Evolutionary conservation across 2,113 vertebrate species (phyloP), one percentile per base, ranked within the genome.

Genomic region (Crotalus viridis): DNA sequence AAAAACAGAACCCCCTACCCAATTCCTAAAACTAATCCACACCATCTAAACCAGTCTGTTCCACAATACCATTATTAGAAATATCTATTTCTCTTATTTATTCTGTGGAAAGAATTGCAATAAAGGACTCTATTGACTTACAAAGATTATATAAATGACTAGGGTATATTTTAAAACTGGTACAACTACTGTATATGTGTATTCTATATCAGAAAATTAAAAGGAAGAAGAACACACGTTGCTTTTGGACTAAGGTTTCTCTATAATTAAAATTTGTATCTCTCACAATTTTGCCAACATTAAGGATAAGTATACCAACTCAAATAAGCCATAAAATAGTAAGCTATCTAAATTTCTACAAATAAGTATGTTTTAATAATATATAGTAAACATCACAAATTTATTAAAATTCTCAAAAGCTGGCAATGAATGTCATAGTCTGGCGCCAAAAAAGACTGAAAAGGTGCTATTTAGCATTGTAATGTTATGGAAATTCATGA

Each of bases 141-240:
- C 15, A 48, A 13, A 95, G 93, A 94, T 87, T 93, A 59, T 91
- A 95, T 92, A 93, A 54, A n/a, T 5, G 90, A 46, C 10, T 85
- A 93, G 21, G 88, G 90, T 92, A 94, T n/a, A n/a, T 69, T 1
- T 69, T n/a, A n/a, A 28, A 28, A 61, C 8, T 61, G 9, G 57
- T 64, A 13, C 26, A 64, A 10, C 10, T 64, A n/a, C 28, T n/a
- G 24, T 64, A 64, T 64, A 3, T 64, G 9, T 64, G 10, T 28
- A 28, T 64, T 64, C 59, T 64, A 64, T 28, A 28, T 64, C 59
- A 64, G 3, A 64, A 3, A 28, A 28, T 64, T 28, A 61, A 9
- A 61, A 10, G 10, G 1, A 64, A 28, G 52, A 13, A 55, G 26
- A 64, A 28, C 26, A 64, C 10, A 64, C 28, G 10, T 64, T 64